Evolutionary conservation across 2,113 vertebrate species (phyloP).

Genomic region (Eidolon helvum): DNA sequence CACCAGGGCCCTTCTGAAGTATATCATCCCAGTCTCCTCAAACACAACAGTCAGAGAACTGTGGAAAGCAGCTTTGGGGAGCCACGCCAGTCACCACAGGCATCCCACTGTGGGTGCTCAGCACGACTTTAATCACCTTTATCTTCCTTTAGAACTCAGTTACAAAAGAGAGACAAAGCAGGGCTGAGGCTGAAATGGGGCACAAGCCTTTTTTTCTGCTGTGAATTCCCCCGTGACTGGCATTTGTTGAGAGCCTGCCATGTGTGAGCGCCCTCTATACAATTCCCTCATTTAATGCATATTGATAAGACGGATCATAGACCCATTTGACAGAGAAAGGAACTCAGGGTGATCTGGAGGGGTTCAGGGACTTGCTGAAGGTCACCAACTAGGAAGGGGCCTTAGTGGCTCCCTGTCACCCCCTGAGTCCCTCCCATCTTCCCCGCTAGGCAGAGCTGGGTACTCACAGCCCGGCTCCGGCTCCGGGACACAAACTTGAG

Average conservation of each 20-base stretch:
- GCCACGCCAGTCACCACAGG: accelerated
- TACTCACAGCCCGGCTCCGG: conserved; percentile 71
- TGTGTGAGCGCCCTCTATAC: accelerated
- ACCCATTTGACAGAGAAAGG: neutral
- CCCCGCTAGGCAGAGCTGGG: neutral
- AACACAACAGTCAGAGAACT: neutral
- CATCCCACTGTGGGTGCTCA: accelerated
- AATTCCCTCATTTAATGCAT: accelerated
- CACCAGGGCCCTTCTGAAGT: accelerated
- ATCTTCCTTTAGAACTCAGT: neutral
- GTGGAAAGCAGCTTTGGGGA: neutral
- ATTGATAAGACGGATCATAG: accelerated
- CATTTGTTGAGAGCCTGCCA: accelerated
- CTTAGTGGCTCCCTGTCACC: neutral
- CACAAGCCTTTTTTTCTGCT: accelerated
- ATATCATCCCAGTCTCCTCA: neutral
- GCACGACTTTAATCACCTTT: too few species aligned
- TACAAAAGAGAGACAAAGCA: neutral
- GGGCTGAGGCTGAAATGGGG: too few species aligned
- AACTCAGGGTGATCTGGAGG: neutral
- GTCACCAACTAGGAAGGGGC: neutral
- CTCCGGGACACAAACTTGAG: conserved; percentile 64
- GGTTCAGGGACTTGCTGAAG: neutral
- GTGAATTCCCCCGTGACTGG: accelerated
- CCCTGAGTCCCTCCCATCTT: neutral